Conservation (phyloP, 2,888 invertebrate genomes). For the Mactromeris polynyma region DNA sequence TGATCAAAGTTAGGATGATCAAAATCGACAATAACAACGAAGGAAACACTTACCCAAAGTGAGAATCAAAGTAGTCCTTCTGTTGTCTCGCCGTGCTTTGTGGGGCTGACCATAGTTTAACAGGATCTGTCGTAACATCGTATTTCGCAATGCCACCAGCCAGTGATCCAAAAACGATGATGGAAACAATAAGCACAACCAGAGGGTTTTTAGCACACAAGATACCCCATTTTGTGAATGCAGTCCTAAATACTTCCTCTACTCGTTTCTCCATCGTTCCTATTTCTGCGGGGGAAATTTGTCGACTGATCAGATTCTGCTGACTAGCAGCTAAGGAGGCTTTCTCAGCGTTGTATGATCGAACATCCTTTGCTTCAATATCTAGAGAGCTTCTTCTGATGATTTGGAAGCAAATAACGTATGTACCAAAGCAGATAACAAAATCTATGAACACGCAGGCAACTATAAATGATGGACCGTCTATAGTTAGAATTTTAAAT, state of each 20-base stretch:
- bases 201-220: constrained; percentile 94
- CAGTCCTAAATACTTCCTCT: constrained; percentile 85
- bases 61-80: constrained; percentile 95
- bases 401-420: constrained; percentile 82
- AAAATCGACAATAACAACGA: not conserved
- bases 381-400: constrained; percentile 65
- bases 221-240: constrained; percentile 85
- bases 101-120: constrained; percentile 98
- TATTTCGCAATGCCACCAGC: constrained; percentile 92
- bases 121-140: constrained; percentile 96
- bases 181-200: constrained; percentile 88
- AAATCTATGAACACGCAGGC: constrained; percentile 92
- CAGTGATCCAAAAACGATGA: constrained; percentile 88
- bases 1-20: no score
- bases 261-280: constrained; percentile 78
- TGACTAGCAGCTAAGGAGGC: constrained; percentile 43
- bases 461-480: constrained; percentile 94
- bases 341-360: constrained; percentile 39
- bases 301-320: constrained; percentile 44
- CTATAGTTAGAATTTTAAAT: constrained; percentile 91
- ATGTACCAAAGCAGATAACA: constrained; percentile 90
- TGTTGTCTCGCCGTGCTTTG: constrained; percentile 95
- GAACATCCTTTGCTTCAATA: not conserved
- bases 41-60: constrained; percentile 90
- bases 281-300: constrained; percentile 66